Conservation (phyloP, 2,888 invertebrate species). For the Hydropsyche betteni region DNA sequence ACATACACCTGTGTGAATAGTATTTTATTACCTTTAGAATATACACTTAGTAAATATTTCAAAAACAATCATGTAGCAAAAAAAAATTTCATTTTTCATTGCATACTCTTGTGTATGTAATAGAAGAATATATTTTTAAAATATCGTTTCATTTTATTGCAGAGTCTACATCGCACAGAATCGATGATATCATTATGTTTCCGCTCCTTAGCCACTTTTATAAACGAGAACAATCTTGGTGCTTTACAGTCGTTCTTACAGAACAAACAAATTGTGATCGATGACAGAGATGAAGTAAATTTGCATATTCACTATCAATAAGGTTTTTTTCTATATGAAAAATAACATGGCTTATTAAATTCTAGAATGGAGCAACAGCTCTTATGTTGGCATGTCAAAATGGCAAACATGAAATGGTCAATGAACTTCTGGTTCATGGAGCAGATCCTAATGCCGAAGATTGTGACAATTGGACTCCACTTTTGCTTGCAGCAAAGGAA, state of each 20-base stretch:
- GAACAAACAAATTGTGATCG: slow-evolving; percentile 82
- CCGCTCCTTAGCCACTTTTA: slow-evolving; percentile 80
- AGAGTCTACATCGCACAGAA: slow-evolving; percentile 90
- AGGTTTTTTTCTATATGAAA: too few species aligned
- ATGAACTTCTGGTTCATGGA: slow-evolving; percentile 85
- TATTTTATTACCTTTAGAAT: too few species aligned
- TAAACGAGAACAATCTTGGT: slow-evolving; percentile 80
- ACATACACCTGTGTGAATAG: too few species aligned
- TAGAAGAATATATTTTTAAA: too few species aligned
- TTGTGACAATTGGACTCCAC: slow-evolving; percentile 91
- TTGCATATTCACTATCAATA: not conserved
- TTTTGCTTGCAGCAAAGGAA: slow-evolving; percentile 90
- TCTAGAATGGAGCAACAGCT: slow-evolving; percentile 90
- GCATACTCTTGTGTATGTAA: too few species aligned
- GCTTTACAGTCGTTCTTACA: slow-evolving; percentile 85
- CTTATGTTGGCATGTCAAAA: slow-evolving; percentile 91
- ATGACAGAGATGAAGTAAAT: slow-evolving; percentile 87
- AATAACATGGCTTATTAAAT: not conserved
- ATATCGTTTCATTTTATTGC: slow-evolving; percentile 52
- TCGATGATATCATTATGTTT: slow-evolving; percentile 92
- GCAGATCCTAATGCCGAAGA: slow-evolving; percentile 94
- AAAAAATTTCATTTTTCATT: too few species aligned
- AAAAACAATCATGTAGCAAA: too few species aligned
- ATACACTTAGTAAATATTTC: too few species aligned
- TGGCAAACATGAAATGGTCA: slow-evolving; percentile 84